Base-by-base conservation (phyloP, 2,797 vertebrate species). In the Muscicapa comitata region DNA sequence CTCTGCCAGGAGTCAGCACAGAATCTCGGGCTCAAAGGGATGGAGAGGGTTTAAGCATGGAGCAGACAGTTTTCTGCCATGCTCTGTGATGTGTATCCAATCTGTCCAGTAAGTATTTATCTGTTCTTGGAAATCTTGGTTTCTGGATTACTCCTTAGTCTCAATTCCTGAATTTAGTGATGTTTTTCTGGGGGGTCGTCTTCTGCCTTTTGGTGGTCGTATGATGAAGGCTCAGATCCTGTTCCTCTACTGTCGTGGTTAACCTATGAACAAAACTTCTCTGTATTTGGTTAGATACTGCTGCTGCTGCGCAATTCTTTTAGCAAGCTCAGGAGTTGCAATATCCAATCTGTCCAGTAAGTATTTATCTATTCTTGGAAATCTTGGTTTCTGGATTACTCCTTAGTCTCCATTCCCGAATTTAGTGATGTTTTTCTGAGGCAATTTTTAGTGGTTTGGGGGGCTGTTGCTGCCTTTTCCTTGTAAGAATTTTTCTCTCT, bases 281-380 rank as follows among this genome's bases (percentile, higher is more conserved):
- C 35, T 35, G 9, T 35, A 35, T 35, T 35, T 35, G 8, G 35
- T 35, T 35, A 35, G 35, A 35, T 35, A n/a, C n/a, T n/a, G 35
- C 35, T 35, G 35, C 35, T 35, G 35, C 35, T 35, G 35, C 9
- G 35, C 35, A 35, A 35, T 35, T 35, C 35, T 35, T 35, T 10
- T 35, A 35, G 35, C 9, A 35, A 35, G 35, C 35, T 35, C 35
- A 35, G 35, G 35, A 35, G 35, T 35, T 35, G 35, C 35, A 35
- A 35, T 53, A 11, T 79, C 38, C 17, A 4, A 5, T 63, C 53
- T 80, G 21, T 53, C n/a, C 18, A 18, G 47, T 51, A 50, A 58
- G 14, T 20, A 6, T 38, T 80, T 9, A 6, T 68, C 33, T 66
- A 29, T 85, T 81, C 83, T 87, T 88, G 84, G 91, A 92, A 86